Evolutionary conservation across 2,113 vertebrate genomes (phyloP).

Genomic region (Tragelaphus imberbis): DNA sequence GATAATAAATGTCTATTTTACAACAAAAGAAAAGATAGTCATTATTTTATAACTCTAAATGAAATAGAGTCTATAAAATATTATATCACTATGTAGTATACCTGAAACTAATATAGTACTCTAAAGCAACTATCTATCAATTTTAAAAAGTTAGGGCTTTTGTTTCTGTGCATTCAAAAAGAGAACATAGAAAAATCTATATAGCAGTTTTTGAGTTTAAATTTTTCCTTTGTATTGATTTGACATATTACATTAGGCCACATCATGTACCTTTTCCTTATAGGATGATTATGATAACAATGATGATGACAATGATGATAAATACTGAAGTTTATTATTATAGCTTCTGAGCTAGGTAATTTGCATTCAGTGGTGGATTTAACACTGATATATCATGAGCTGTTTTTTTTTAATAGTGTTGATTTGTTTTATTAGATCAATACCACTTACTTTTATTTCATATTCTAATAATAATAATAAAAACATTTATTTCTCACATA

Average conservation of each 20-base stretch:
- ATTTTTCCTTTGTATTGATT: background rate
- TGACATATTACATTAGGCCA: background rate
- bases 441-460: background rate
- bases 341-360: background rate
- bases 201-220: background rate
- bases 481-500: background rate
- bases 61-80: background rate
- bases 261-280: background rate
- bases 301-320: background rate
- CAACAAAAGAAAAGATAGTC: background rate
- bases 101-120: background rate
- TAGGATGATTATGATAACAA: background rate
- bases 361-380: background rate
- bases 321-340: background rate
- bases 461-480: background rate
- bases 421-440: background rate
- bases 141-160: background rate
- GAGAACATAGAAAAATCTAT: background rate
- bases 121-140: background rate
- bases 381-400: background rate
- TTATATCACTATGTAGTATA: background rate
- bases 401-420: background rate
- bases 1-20: too few relatives aligned
- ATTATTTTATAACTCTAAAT: background rate
- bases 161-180: background rate